Conservation (phyloP, 2,113 vertebrate species). For the Oreochromis niloticus region DNA sequence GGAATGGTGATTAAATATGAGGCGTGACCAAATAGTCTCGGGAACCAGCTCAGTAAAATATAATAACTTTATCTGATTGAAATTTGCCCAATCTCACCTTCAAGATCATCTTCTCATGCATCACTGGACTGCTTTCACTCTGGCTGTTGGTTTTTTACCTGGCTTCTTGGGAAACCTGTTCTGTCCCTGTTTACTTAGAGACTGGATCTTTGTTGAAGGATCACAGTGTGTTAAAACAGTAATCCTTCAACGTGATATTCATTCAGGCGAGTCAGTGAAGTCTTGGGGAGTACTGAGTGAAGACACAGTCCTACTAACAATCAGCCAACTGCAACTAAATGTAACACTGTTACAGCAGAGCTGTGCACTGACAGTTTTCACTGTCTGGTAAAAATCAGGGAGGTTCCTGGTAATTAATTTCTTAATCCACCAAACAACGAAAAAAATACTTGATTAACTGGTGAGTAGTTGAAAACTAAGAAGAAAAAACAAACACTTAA, state of each 20-base stretch:
- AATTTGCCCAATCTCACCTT: not conserved
- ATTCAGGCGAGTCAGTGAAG: not conserved
- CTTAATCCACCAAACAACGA: not conserved
- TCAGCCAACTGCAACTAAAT: not conserved
- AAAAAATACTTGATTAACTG: not conserved
- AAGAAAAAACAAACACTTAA: not conserved
- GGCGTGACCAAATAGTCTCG: not conserved
- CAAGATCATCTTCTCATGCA: not conserved
- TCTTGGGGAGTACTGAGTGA: not conserved
- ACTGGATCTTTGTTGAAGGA: not conserved
- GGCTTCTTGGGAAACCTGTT: not conserved
- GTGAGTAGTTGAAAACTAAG: not conserved
- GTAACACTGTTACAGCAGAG: not conserved
- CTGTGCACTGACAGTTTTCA: not conserved
- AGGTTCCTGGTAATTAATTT: not conserved
- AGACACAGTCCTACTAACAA: not conserved
- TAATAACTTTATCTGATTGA: not conserved
- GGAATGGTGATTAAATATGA: not conserved
- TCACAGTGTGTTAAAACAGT: not conserved
- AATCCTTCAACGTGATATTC: not conserved
- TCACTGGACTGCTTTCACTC: not conserved
- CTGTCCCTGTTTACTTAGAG: not conserved
- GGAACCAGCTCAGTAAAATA: not conserved
- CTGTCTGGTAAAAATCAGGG: not conserved
- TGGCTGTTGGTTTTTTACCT: not conserved